phyloP scores from a whole-genome alignment of 2,888 invertebrate species.

The Drosophila paramelanica region DNA sequence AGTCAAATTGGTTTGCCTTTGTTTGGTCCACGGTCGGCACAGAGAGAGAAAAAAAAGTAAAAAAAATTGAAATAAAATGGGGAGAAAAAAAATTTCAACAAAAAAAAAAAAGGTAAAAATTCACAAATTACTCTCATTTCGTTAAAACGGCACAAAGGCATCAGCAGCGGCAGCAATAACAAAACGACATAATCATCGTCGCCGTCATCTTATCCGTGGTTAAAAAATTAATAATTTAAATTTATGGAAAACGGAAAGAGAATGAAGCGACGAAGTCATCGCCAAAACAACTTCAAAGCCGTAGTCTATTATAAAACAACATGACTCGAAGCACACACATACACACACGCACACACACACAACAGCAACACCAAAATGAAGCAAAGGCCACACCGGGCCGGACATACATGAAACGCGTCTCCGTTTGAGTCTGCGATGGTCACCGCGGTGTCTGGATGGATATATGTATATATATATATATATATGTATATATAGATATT shows the following conservation, averaged over 20 bases:
- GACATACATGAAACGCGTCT: conserved; percentile 51
- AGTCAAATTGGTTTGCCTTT: conserved; percentile 75
- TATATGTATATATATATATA: conserved; percentile 6
- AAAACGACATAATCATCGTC: conserved; percentile 82
- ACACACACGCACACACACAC: conserved; percentile 25
- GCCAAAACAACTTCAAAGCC: conserved; percentile 77
- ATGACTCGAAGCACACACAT: conserved; percentile 57
- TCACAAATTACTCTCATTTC: conserved; percentile 78
- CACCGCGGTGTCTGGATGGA: conserved; percentile 47
- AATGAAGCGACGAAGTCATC: conserved; percentile 82
- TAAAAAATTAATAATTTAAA: conserved; percentile 84
- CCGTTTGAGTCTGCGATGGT: conserved; percentile 45
- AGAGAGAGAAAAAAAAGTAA: conserved; percentile 15
- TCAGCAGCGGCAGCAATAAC: conserved; percentile 67
- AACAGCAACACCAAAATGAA: conserved; percentile 10
- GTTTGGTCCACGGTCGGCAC: conserved; percentile 54
- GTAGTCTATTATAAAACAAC: conserved; percentile 76
- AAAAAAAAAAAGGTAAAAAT: conserved; percentile 69
- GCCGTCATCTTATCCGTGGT: conserved; percentile 79
- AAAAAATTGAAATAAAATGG: conserved; percentile 34
- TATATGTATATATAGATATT: conserved; percentile 5
- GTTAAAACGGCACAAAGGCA: conserved; percentile 77
- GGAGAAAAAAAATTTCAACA: conserved; percentile 14
- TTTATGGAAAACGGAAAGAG: conserved; percentile 84
- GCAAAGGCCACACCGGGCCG: conserved; percentile 47